Conservation (phyloP, 2,113 vertebrate genomes). For the Oreochromis niloticus region DNA sequence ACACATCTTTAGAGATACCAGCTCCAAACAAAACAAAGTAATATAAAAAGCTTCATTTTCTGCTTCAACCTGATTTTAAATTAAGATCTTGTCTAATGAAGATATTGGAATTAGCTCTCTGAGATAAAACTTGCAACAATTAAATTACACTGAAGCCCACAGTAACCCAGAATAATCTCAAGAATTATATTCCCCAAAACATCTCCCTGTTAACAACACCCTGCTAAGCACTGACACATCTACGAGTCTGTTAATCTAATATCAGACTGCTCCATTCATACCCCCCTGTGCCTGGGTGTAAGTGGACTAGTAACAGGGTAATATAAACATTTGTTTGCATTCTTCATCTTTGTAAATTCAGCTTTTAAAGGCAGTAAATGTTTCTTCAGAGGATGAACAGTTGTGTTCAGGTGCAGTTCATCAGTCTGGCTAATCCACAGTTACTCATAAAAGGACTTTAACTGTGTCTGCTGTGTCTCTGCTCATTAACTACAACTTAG, state of each 20-base stretch:
- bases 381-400: neutral
- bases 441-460: neutral
- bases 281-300: neutral
- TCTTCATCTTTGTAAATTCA: neutral
- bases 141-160: neutral
- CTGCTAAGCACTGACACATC: neutral
- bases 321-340: neutral
- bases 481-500: neutral
- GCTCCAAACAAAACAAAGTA: neutral
- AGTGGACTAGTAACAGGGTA: neutral
- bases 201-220: neutral
- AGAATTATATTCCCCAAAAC: neutral
- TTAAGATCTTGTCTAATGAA: neutral
- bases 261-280: neutral
- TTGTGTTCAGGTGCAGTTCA: neutral
- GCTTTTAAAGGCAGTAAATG: neutral
- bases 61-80: neutral
- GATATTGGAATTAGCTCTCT: neutral
- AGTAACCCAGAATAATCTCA: neutral
- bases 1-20: neutral
- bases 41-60: neutral
- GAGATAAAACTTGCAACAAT: neutral
- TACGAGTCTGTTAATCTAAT: neutral
- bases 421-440: neutral
- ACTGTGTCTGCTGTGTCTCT: neutral